These are phyloP conservation scores for Myzus persicae DNA, from an alignment of 1,140 invertebrate species.

Conservation along the genomic window DNA sequence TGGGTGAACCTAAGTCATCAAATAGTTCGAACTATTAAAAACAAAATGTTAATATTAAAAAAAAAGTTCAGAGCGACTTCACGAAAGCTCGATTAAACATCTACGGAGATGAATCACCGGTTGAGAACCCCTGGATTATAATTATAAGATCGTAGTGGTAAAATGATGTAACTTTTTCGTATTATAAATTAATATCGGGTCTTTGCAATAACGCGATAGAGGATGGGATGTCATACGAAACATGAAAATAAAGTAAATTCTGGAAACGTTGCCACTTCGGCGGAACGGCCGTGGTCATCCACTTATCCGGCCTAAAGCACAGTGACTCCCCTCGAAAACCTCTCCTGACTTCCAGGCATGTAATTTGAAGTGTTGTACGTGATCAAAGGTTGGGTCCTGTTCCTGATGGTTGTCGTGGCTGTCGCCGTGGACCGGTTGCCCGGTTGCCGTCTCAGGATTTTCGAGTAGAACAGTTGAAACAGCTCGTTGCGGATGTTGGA, in stretches of 20 bases:
- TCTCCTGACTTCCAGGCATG: constrained; percentile 25
- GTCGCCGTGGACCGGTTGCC: background rate
- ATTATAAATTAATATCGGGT: background rate
- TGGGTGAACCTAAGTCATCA: background rate
- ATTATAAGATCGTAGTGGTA: background rate
- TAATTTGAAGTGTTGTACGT: constrained; percentile 40
- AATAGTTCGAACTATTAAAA: background rate
- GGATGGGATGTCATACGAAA: background rate
- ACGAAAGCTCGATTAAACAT: background rate
- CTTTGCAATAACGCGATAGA: background rate
- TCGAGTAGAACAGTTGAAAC: constrained; percentile 69
- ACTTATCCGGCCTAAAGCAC: background rate
- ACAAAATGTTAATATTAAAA: background rate
- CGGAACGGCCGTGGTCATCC: background rate
- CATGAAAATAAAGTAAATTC: background rate
- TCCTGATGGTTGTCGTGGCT: constrained; percentile 7
- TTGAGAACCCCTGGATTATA: background rate
- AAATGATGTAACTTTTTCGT: background rate
- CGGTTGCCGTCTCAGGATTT: background rate
- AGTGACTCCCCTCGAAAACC: constrained; percentile 15
- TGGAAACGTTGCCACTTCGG: background rate
- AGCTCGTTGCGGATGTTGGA: constrained; percentile 67
- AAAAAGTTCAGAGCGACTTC: background rate
- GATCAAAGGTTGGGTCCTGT: constrained; percentile 13
- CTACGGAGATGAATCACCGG: background rate